Conservation (phyloP, 2,113 vertebrate species). For the Ictalurus punctatus region DNA sequence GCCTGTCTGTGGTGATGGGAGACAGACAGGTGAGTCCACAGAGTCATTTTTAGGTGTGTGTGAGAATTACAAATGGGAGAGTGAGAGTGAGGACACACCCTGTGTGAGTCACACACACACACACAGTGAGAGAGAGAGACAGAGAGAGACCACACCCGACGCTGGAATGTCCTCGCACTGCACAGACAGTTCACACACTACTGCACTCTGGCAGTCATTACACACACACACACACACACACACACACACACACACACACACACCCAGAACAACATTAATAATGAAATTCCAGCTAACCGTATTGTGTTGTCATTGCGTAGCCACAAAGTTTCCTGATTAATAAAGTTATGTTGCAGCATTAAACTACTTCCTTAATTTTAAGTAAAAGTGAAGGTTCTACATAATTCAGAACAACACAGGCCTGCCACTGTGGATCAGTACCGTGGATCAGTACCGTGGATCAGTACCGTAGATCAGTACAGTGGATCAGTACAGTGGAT, state of each 20-base stretch:
- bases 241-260: not conserved
- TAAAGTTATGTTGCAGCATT: not conserved
- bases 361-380: not conserved
- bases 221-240: not conserved
- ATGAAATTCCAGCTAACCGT: not conserved
- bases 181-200: not conserved
- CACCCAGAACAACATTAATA: not conserved
- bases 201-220: not conserved
- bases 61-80: conserved; percentile 18
- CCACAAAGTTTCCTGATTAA: not conserved
- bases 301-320: not conserved
- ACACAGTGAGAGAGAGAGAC: not conserved
- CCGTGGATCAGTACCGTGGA: too few relatives aligned
- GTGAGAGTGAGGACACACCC: conserved; percentile 24
- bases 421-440: not conserved
- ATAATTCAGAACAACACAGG: not conserved
- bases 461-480: too few relatives aligned
- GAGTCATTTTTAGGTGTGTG: not conserved
- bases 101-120: not conserved
- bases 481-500: too few relatives aligned
- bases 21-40: conserved; percentile 23
- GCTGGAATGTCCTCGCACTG: conserved; percentile 1
- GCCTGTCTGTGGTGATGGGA: not conserved
- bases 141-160: not conserved
- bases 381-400: too few relatives aligned